Percentiles rank a stretch among this genome's conserved stretches.
Evolutionary conservation across 1,140 invertebrate species (phyloP).

Genomic region (Orchesella cincta): DNA sequence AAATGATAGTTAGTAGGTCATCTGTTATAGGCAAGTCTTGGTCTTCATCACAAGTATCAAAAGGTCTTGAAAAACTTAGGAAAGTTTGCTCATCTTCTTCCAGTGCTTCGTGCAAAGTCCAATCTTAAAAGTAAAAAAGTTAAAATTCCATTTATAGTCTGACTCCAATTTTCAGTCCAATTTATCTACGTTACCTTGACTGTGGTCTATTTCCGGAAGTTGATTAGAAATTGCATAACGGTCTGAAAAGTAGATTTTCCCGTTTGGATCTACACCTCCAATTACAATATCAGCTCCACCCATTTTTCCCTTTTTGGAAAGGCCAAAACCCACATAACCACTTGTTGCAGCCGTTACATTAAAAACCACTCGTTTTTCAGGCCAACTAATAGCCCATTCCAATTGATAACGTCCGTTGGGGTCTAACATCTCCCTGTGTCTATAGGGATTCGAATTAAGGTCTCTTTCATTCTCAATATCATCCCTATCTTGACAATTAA

Average conservation of each 20-base stretch:
- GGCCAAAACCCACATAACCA: conserved; percentile 3
- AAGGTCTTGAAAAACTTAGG: neutral
- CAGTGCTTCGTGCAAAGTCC: conserved; percentile 53
- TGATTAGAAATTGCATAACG: conserved; percentile 31
- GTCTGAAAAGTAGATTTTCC: conserved; percentile 11
- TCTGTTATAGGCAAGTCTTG: neutral
- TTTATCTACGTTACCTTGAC: no score
- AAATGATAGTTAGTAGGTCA: neutral
- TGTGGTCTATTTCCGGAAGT: conserved; percentile 21
- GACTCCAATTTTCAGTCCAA: conserved; percentile 37
- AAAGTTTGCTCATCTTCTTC: neutral
- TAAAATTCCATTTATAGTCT: no score
- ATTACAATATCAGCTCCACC: conserved; percentile 3
- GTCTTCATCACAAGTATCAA: conserved; percentile 1
- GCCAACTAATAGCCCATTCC: neutral
- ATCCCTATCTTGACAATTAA: no score
- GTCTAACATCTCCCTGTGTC: neutral
- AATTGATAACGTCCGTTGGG: neutral
- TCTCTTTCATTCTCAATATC: no score
- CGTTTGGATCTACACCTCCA: conserved; percentile 11
- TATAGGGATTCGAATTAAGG: conserved; percentile 1
- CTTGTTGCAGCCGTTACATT: neutral
- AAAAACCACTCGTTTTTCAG: neutral
- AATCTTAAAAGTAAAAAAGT: no score
- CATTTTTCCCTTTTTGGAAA: conserved; percentile 15